Evolutionary conservation across 1,140 invertebrate species (phyloP), one percentile per base, ranked within the genome.

Genomic region (Meloidogyne chitwoodi): DNA sequence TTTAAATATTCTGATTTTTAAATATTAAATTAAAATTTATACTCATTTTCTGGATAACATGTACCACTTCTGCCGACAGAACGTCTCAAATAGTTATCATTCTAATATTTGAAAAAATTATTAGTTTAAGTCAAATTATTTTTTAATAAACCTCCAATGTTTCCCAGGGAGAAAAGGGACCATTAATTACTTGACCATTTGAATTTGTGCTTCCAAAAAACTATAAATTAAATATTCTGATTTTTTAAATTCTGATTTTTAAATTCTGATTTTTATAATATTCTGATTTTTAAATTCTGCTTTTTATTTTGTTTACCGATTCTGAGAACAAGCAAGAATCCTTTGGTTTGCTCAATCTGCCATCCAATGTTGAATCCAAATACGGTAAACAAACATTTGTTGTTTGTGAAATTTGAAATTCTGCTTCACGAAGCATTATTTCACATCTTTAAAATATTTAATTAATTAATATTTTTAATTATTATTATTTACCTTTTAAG

Each of bases 331-430:
- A 48, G 22, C 16, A 29, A 14, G 26, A 70, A 69, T n/a, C 19
- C 6, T 56, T 61, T 19, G 68, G 34, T 19, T 14, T 44, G 1
- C 16, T 16, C 31, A 70, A 61, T 22, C 34, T 26, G 5, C 34
- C 34, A 19, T 70, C 68, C 14, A 70, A 22, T 70, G 68, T 56
- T 10, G 68, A 70, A 44, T 70, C 68, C 68, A 34, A 70, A 41
- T 70, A 70, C 19, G 68, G 68, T 16, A 70, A 56, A 27, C 48
- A 56, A 22, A 56, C 19, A n/a, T 56, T n/a, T n/a, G 48, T 56
- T 5, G 48, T n/a, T 6, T 56, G 1, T 5, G 19, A 19, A 16
- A 19, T 27, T 34, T 41, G 14, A 16, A 26, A 56, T 24, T 69
- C 68, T 24, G 31, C 31, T 41, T 26, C 68, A 38, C 68, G 68